These are phyloP conservation scores for Diloba caeruleocephala DNA, from an alignment of 2,888 invertebrate species.

Conservation along the genomic window DNA sequence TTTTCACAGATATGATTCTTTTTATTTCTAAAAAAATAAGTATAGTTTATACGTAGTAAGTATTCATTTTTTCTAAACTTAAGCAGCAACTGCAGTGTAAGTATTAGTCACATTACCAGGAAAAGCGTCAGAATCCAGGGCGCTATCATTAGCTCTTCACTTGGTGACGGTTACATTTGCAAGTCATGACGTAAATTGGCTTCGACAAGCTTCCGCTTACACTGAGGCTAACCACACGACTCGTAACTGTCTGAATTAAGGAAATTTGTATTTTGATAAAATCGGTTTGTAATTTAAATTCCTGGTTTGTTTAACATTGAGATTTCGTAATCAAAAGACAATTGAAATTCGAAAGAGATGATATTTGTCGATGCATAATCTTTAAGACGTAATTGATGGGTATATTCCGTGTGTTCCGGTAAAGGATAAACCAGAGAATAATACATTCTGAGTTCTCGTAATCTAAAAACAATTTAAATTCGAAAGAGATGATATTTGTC, in stretches of 20 bases:
- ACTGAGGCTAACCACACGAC: not conserved
- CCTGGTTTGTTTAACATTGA: not conserved
- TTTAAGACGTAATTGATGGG: too few species aligned
- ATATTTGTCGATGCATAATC: not conserved
- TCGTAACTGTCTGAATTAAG: not conserved
- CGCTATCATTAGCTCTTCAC: constrained; percentile 7
- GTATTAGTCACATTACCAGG: too few species aligned
- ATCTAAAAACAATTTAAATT: not conserved
- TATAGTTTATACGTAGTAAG: too few species aligned
- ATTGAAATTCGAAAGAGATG: not conserved
- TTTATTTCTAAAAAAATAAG: too few species aligned
- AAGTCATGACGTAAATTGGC: constrained; percentile 42
- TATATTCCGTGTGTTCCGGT: too few species aligned
- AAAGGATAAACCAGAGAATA: too few species aligned
- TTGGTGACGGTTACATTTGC: constrained; percentile 22
- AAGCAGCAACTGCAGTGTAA: too few species aligned
- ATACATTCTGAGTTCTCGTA: too few species aligned
- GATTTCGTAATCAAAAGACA: too few species aligned
- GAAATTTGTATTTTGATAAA: not conserved
- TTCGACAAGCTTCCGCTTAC: constrained; percentile 19
- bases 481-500: not conserved
- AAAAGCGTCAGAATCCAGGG: constrained; percentile 3
- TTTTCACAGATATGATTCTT: too few species aligned
- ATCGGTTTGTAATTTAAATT: too few species aligned
- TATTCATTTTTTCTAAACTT: too few species aligned